Evolutionary conservation across 1,140 invertebrate species (phyloP).

Genomic region (Ostrea edulis): DNA sequence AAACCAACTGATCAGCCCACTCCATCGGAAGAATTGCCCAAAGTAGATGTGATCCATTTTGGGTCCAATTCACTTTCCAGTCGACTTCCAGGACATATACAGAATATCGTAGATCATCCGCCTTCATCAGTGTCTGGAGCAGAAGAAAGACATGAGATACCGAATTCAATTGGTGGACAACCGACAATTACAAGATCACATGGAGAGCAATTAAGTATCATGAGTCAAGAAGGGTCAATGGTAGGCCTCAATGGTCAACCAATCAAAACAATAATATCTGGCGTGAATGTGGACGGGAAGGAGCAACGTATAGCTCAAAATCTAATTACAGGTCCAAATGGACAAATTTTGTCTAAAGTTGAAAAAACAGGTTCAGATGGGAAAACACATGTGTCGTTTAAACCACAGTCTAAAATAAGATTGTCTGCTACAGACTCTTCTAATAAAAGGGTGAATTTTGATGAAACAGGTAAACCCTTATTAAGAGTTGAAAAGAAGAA

Average conservation of each 20-base stretch:
- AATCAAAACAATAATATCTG: background rate
- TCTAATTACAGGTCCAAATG: background rate
- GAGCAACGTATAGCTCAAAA: background rate
- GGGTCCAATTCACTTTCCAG: background rate
- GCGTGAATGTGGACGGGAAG: background rate
- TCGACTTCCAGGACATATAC: background rate
- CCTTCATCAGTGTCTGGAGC: background rate
- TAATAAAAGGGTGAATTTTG: background rate
- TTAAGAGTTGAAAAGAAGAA: background rate
- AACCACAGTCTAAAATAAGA: background rate
- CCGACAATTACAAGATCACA: background rate
- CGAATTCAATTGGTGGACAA: background rate
- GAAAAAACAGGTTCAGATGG: background rate
- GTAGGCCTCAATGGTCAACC: background rate
- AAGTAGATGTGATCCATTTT: no score
- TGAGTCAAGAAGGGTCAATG: background rate
- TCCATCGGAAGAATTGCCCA: no score
- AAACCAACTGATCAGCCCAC: no score
- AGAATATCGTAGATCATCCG: background rate
- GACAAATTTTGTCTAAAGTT: slow-evolving; percentile 2
- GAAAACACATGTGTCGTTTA: background rate
- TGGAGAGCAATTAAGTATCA: background rate
- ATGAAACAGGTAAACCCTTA: background rate
- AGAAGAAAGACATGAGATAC: background rate
- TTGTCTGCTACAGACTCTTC: background rate